phyloP scores from a whole-genome alignment of 2,113 vertebrate genomes.

The Python bivittatus region DNA sequence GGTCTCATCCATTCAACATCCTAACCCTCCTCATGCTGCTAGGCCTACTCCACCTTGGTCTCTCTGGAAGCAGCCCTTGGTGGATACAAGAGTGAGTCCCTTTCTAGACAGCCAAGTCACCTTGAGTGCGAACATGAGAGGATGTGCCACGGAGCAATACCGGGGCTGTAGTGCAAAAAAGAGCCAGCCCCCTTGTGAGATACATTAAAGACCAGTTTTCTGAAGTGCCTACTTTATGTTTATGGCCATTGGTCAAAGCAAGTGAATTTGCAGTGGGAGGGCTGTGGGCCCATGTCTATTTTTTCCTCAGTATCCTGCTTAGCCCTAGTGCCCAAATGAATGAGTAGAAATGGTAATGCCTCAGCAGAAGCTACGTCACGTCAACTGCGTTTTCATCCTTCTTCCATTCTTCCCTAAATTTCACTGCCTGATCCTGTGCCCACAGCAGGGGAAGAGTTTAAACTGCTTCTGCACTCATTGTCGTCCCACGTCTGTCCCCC shows the following conservation, averaged over 20 bases:
- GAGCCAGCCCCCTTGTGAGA: no score
- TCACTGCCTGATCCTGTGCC: not conserved
- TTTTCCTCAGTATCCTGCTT: not conserved
- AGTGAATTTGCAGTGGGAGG: not conserved
- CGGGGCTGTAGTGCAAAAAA: not conserved
- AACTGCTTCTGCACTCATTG: not conserved
- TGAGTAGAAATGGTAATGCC: not conserved
- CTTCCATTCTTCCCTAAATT: not conserved
- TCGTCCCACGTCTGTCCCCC: not conserved
- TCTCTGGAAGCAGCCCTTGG: not conserved
- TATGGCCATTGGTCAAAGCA: not conserved
- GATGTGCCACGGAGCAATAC: not conserved
- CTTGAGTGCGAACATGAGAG: not conserved
- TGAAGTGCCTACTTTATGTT: not conserved
- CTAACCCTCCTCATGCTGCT: not conserved
- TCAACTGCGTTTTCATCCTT: no score
- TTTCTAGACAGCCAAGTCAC: not conserved
- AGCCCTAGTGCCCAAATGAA: not conserved
- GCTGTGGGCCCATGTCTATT: not conserved
- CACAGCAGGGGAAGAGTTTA: no score
- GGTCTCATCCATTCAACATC: not conserved
- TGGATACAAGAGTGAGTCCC: not conserved
- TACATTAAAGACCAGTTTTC: not conserved
- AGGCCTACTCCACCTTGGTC: not conserved
- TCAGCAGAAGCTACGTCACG: not conserved